Base-by-base conservation (phyloP, 2,888 invertebrate genomes). In the Rhopalosiphum nymphaeae region DNA sequence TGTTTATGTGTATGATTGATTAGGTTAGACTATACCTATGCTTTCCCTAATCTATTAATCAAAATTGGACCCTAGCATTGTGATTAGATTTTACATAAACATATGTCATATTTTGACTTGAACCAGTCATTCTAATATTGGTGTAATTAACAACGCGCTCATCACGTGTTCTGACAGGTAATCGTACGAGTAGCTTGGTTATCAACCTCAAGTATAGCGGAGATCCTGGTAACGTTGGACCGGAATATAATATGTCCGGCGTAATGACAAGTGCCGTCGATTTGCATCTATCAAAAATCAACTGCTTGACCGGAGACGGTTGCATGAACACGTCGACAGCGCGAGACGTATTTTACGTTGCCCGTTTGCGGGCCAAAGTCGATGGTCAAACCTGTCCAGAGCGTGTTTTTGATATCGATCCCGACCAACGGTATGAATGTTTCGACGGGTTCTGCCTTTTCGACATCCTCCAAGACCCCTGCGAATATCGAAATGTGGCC, bases 401-500 rank as follows among this genome's bases (percentile, higher is more conserved):
- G 25, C 94, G 94, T 13, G n/a, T 94, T 42, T 49, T 36, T 3
- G 3, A 29, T 21, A 7, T 53, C 1, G 26, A 92, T 26, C 92
- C 92, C 5, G 36, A 90, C 26, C 29, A 61, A 21, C 42, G 11
- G 11, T 94, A 94, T 42, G 94, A 94, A n/a, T 94, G 94, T 87
- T 94, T 94, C 7, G 90, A 94, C 13, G n/a, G 29, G 3, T 94
- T 91, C 44, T 95, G 94, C 91, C 87, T 95, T 56, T 95, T 95
- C 49, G 92, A 94, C 29, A 42, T 87, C 9, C 86, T 78, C 26
- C 44, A 89, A 36, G 94, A 95, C n/a, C 93, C 94, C 13, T 95
- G 94, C 44, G 94, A 95, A 56, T 95, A 61, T 87, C 56, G 49
- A 29, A 94, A 95, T 49, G n/a, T 93, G 16, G 94, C 95, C 11